These are phyloP conservation scores for Podiceps cristatus DNA, from an alignment of 2,113 vertebrate genomes.

Conservation along the genomic window DNA sequence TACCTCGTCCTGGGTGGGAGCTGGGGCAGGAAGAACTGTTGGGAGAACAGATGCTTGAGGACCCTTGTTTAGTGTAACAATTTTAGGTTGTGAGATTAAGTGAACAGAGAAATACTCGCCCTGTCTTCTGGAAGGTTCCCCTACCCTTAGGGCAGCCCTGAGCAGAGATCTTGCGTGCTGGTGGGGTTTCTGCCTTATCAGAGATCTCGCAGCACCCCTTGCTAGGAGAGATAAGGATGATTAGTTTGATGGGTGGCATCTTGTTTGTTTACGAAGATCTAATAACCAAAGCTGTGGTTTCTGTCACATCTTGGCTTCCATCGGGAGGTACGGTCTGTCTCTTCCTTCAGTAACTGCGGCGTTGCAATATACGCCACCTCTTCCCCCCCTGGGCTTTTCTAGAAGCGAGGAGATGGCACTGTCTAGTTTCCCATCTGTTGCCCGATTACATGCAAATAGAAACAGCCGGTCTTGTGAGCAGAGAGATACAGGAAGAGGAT, in stretches of 20 bases:
- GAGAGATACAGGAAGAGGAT: background rate
- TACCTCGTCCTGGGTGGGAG: background rate
- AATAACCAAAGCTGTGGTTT: background rate
- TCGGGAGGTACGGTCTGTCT: background rate
- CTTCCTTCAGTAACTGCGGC: background rate
- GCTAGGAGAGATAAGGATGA: background rate
- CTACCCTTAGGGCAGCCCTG: background rate
- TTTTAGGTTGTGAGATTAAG: background rate
- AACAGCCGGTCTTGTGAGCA: background rate
- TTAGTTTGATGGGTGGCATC: background rate
- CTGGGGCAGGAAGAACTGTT: background rate
- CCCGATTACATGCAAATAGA: background rate
- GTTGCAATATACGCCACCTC: rapidly evolving
- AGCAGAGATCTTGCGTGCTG: background rate
- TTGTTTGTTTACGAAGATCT: background rate
- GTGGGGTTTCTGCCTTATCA: background rate
- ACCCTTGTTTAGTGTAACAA: background rate
- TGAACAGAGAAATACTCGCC: background rate
- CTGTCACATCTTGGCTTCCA: background rate
- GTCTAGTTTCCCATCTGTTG: background rate
- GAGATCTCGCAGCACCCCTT: background rate
- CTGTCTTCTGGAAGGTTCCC: background rate
- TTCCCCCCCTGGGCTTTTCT: background rate
- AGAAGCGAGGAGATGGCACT: background rate
- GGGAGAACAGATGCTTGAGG: background rate